Evolutionary conservation across 1,140 invertebrate species (phyloP), one percentile per base, ranked within the genome.

Genomic region (Pseudoatta argentina): DNA sequence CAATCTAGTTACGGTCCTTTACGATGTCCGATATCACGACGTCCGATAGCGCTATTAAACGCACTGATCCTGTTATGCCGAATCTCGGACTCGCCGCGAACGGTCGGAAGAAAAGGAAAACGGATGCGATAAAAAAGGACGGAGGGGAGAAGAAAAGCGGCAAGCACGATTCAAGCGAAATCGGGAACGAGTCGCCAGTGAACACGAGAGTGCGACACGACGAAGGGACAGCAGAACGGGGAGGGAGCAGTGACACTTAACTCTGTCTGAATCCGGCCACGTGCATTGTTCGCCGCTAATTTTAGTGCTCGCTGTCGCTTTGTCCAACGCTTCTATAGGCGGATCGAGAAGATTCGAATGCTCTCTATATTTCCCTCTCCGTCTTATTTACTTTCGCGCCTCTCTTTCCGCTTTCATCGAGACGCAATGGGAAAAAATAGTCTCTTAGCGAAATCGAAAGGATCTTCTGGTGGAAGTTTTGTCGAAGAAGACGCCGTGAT

Each of bases 271-370:
- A 91, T 88, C 89, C 87, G 89, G 87, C 89, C 90, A 79, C 87
- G 88, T 86, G 89, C 90, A 91, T 91, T 91, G 90, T 91, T 91
- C 79, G 75, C 78, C 78, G 89, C 89, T 91, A 91, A 91, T 91
- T 91, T 91, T 91, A 90, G 89, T 82, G 66, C 64, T 63, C 53
- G 76, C 86, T 88, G 89, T 88, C 90, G 87, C 90, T 91, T 91
- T 91, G 89, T 91, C 85, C 89, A 87, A 85, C 71, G 83, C 67
- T 66, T 83, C 83, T 87, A 88, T 88, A 90, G 88, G 87, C 87
- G 87, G 89, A 91, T 91, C 88, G 86, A 77, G 67, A 59, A 66
- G 86, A 90, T 88, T 69, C 86, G 83, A 85, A 90, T 86, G 86
- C 66, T 88, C 73, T 85, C 76, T 89, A 53, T 83, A 64, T 91